Evolutionary conservation across 2,113 vertebrate genomes (phyloP), one percentile per base, ranked within the genome.

Genomic region (Zeus faber): DNA sequence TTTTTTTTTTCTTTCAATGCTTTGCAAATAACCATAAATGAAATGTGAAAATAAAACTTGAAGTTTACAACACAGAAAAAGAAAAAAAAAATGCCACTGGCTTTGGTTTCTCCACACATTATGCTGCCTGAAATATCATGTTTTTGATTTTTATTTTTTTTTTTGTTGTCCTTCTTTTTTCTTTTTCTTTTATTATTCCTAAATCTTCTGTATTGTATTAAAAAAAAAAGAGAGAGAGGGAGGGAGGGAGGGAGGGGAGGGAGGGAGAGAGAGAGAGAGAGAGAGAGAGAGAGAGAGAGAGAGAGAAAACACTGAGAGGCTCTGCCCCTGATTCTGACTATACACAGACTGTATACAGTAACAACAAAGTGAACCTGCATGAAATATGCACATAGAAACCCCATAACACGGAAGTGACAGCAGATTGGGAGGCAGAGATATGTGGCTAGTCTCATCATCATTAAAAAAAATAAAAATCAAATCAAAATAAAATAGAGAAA

Each of bases 271-370:
- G 67, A 79, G 40, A 16, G 37, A 37, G 33, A 37, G 33, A 37
- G 33, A 37, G 33, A 37, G 9, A 37, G 33, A 37, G 33, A 37
- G 13, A 37, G 33, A 37, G 33, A 43, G 40, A 43, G 40, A 43
- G n/a, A 47, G 45, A 48, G 47, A 71, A 60, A 77, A 82, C 80
- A 87, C 74, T 51, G 43, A 91, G 91, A 91, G 93, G 93, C 94
- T 92, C 93, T 92, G 93, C 92, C 93, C 90, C 89, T 89, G 62
- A 83, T 24, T 54, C 89, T 90, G 88, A 84, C 82, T 83, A n/a
- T n/a, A 91, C 85, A 91, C 88, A 92, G 92, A 90, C 92, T 90
- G 91, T 88, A 91, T 92, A 86, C 77, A 95, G 90, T 88, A 90
- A 92, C 90, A 88, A 89, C 89, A 91, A 90, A 85, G 84, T 85